Base-by-base conservation (phyloP, 2,113 vertebrate species). In the Tor tambroides region DNA sequence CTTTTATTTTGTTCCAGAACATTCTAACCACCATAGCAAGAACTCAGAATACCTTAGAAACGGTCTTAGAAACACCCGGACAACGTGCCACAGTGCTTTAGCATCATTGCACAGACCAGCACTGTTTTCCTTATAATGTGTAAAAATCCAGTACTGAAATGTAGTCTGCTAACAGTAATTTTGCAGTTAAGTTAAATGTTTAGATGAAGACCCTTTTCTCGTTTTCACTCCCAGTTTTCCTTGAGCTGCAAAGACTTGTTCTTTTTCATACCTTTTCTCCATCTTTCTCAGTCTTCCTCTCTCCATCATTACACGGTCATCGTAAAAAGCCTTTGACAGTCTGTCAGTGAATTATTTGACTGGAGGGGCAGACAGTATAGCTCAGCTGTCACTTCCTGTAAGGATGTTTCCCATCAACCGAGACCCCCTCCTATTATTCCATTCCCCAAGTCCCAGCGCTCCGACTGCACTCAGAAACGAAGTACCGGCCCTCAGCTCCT, bases 331-430 rank as follows among this genome's bases (percentile, higher is more conserved):
- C 46, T 78, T 32, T 54, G 76, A 78, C 76, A 78, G 76, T 56
- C 46, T 78, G 49, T 78, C 49, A 78, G 76, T 32, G 49, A 78
- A 78, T 78, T 51, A 78, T 78, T 78, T 78, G 76, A 54, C 76
- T 54, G 28, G 49, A 51, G 76, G 23, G 76, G 49, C 49, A 78
- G 46, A 51, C 26, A 51, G 28, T 78, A 78, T 54, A 56, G 51
- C 77, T 79, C 51, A 59, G 28, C 49, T 79, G 77, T 79, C 77
- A 79, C 30, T 23, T 79, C 51, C 19, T 78, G 46, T 78, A 54
- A 26, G 4, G 46, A 78, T 78, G 46, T 78, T 78, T 78, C 75
- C 75, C 46, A 78, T 78, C 75, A 30, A 46, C 46, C 15, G 0
- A 78, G 71, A 30, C 21, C 71, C 35, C 38, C 35, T 74, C 35